Evolutionary conservation across 2,797 vertebrate genomes (phyloP).

Genomic region (Smutsia temminckii): DNA sequence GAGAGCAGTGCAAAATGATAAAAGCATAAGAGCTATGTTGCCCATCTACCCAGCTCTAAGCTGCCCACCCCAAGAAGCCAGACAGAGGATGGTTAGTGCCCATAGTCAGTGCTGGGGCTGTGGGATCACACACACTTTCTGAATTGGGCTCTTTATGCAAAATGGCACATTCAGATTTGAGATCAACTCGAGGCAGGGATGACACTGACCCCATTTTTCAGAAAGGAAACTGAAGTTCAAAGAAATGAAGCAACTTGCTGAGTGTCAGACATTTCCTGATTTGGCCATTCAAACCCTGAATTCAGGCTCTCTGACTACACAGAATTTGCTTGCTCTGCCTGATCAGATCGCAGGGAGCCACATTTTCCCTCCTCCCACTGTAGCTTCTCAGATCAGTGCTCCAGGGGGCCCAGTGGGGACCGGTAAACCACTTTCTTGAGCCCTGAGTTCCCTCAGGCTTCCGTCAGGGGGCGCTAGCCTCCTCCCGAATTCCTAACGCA

Average conservation of each 20-base stretch:
- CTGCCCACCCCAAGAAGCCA: background rate
- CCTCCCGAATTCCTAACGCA: background rate
- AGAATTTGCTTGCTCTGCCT: background rate
- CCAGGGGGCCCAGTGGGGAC: rapidly evolving
- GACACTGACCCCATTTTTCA: background rate
- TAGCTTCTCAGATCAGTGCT: background rate
- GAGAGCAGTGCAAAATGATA: background rate
- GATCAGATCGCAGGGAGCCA: background rate
- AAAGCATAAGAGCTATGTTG: background rate
- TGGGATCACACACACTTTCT: background rate
- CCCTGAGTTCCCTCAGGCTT: background rate
- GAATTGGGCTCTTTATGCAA: background rate
- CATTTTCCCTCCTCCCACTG: background rate
- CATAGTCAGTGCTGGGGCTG: background rate
- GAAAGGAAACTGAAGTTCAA: background rate
- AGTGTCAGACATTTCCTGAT: background rate
- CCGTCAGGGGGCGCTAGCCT: slow-evolving; percentile 68
- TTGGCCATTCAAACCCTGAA: background rate
- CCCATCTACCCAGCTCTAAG: background rate
- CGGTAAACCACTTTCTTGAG: background rate
- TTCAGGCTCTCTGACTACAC: background rate
- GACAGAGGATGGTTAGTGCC: background rate
- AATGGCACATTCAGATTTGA: background rate
- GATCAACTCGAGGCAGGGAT: background rate
- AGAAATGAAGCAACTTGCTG: background rate